Evolutionary conservation across 2,797 vertebrate species (phyloP).

Genomic region (Crenichthys baileyi): DNA sequence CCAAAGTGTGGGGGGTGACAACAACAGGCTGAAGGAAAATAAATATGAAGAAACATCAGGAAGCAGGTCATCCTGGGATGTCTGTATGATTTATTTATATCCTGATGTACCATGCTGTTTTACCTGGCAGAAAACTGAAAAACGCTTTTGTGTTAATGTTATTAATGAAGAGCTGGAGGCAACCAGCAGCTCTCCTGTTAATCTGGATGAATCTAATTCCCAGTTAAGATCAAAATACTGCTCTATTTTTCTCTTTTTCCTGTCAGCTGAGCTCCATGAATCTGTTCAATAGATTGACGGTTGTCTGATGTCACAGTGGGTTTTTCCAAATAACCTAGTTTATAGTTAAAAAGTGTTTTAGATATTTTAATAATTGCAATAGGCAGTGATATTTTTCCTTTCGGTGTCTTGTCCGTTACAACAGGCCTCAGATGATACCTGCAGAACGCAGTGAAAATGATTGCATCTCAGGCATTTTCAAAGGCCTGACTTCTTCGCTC

Average conservation of each 20-base stretch:
- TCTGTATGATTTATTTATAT: not conserved
- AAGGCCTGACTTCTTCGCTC: not conserved
- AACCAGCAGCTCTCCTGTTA: not conserved
- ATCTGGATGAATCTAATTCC: not conserved
- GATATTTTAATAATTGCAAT: not conserved
- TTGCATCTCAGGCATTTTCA: not conserved
- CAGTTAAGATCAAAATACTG: not conserved
- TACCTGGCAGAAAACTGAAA: not conserved
- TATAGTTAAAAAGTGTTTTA: not conserved
- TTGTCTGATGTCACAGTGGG: no score
- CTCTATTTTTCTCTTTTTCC: not conserved
- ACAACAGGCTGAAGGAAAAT: not conserved
- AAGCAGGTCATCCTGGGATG: conserved; percentile 7
- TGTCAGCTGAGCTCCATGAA: not conserved
- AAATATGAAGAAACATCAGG: not conserved
- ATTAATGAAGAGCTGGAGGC: not conserved
- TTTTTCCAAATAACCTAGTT: not conserved
- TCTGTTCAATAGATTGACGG: not conserved
- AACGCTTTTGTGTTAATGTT: not conserved
- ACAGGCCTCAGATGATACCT: not conserved
- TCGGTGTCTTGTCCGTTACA: not conserved
- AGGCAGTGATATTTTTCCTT: not conserved
- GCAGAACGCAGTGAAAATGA: not conserved
- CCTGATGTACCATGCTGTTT: not conserved
- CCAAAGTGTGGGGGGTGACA: not conserved